Percentiles rank a stretch among this genome's conserved stretches.
phyloP scores from a whole-genome alignment of 2,797 vertebrate genomes.

The Crossoptilon crossoptilon region DNA sequence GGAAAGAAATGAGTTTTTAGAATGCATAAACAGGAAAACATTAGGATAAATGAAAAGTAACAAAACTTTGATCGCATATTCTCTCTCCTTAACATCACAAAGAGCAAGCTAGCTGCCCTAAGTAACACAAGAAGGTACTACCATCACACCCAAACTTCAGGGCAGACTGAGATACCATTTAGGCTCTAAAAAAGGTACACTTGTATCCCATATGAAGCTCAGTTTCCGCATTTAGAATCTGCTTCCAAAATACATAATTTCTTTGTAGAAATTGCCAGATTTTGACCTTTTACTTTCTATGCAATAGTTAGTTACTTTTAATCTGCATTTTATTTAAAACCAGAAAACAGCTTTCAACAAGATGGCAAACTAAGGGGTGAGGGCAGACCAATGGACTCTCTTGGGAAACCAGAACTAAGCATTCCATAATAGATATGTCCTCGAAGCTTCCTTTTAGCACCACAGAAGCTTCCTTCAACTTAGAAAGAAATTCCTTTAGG shows the following conservation, averaged over 20 bases:
- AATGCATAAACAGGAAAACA: not conserved
- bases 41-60: not conserved
- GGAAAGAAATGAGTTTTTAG: not conserved
- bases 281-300: not conserved
- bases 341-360: not conserved
- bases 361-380: not conserved
- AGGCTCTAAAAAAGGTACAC: no score
- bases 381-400: not conserved
- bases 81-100: not conserved
- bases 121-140: not conserved
- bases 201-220: not conserved
- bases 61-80: not conserved
- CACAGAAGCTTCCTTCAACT: not conserved
- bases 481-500: not conserved
- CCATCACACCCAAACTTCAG: no score
- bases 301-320: not conserved
- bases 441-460: not conserved
- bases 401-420: not conserved
- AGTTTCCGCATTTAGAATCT: not conserved
- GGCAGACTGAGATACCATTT: not conserved
- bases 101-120: not conserved
- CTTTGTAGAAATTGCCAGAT: not conserved
- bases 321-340: not conserved
- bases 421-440: not conserved
- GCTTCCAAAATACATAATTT: not conserved